Base-by-base conservation (phyloP, 2,797 vertebrate species). In the Podargus strigoides region DNA sequence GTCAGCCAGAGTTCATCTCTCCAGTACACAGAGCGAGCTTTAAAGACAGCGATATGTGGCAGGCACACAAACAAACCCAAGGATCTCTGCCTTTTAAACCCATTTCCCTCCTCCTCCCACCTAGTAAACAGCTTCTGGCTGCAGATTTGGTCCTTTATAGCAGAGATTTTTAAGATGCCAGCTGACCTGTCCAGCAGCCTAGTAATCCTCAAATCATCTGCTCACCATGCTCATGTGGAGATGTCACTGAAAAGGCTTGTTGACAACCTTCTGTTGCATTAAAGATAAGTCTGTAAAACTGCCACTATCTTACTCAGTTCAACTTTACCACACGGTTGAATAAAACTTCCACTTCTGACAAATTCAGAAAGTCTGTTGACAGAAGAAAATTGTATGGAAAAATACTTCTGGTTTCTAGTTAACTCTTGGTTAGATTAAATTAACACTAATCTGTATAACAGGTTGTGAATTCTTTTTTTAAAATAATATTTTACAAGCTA, bases 191-290 rank as follows among this genome's bases (percentile, higher is more conserved):
- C 87, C 95, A 83, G 89, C 68, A 52, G 63, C 59, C 44, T 62
- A 80, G 87, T 98, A 97, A 98, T 97, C 97, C 94, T 93, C 88
- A 93, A 92, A 89, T 96, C 87, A 87, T 95, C 94, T 95, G 94
- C 77, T 96, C 7, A 1, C 91, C 68, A 4, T 53, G 62, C 90
- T 92, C 41, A 20, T 30, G 5, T 21, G 47, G 92, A 89, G 91
- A 95, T 84, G 82, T 96, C 89, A 87, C 91, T 7, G 14, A 94
- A 92, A 90, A 93, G 94, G 56, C 75, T 96, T 94, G 95, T 94
- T 97, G 94, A 92, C 94, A 94, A 58, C 90, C 94, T 95, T 94
- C 94, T 96, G 90, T 74, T 82, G 74, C 77, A 42, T 84, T 96
- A 89, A 86, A 96, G 89, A 96, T 84, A 90, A 94, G 90, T 69